Evolutionary conservation across 2,888 invertebrate genomes (phyloP).

Genomic region (Lysandra coridon): DNA sequence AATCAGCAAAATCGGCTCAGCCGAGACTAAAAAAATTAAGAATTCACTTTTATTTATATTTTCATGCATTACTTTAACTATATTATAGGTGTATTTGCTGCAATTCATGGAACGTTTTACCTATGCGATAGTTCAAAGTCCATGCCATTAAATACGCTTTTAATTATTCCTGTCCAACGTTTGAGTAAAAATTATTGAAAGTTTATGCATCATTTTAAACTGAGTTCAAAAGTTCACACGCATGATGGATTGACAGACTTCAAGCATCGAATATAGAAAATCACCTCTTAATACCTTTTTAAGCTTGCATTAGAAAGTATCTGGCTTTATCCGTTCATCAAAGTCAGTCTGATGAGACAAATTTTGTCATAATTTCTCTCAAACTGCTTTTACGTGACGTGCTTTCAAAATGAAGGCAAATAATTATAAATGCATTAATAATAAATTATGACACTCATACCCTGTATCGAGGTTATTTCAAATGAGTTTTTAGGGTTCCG

Average conservation of each 20-base stretch:
- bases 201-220: background rate
- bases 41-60: no score
- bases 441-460: background rate
- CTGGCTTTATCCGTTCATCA: slow-evolving; percentile 19
- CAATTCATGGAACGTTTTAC: background rate
- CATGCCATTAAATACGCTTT: background rate
- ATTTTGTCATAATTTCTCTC: background rate
- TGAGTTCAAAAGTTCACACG: background rate
- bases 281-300: background rate
- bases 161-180: slow-evolving; percentile 1
- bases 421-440: background rate
- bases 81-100: background rate
- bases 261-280: slow-evolving; percentile 4
- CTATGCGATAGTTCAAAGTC: background rate
- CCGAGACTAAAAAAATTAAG: no score
- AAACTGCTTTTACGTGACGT: background rate
- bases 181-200: background rate
- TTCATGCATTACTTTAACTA: background rate
- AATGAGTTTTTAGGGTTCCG: no score
- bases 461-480: no score
- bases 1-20: no score
- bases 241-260: background rate
- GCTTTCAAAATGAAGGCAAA: background rate
- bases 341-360: slow-evolving; percentile 27
- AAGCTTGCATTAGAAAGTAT: slow-evolving; percentile 6